phyloP scores from a whole-genome alignment of 2,113 vertebrate species.

The Polypterus bichir region DNA sequence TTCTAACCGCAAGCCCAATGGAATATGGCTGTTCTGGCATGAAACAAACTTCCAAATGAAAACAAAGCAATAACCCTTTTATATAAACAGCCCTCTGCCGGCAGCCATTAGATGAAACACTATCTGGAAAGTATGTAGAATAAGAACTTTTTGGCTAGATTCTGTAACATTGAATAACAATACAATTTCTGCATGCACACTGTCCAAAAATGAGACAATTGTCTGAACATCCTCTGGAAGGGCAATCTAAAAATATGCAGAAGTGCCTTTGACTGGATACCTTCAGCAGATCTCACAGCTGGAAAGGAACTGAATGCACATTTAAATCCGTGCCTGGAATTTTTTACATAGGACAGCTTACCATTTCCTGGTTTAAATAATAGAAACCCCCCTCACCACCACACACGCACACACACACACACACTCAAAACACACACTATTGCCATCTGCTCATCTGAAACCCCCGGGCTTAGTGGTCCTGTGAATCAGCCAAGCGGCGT shows the following conservation, averaged over 20 bases:
- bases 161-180: neutral
- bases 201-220: constrained; percentile 19
- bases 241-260: constrained; percentile 31
- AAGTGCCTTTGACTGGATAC: constrained; percentile 17
- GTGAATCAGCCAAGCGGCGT: constrained; percentile 32
- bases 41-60: constrained; percentile 6
- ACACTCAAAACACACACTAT: constrained; percentile 3
- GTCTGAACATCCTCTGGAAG: constrained; percentile 28
- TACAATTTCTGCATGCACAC: neutral
- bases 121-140: neutral
- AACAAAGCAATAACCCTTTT: constrained; percentile 3
- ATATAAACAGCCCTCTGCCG: neutral
- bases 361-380: constrained; percentile 47
- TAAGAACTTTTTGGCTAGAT: neutral
- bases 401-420: neutral
- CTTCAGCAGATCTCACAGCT: constrained; percentile 35
- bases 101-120: neutral
- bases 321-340: constrained; percentile 29
- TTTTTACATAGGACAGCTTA: constrained; percentile 30
- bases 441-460: constrained; percentile 22
- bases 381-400: constrained; percentile 11
- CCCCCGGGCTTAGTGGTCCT: constrained; percentile 16
- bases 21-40: neutral
- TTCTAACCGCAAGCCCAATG: neutral
- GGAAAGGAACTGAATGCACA: constrained; percentile 38